These are phyloP conservation scores for Cyclina sinensis DNA, from an alignment of 1,140 invertebrate species.

Conservation along the genomic window DNA sequence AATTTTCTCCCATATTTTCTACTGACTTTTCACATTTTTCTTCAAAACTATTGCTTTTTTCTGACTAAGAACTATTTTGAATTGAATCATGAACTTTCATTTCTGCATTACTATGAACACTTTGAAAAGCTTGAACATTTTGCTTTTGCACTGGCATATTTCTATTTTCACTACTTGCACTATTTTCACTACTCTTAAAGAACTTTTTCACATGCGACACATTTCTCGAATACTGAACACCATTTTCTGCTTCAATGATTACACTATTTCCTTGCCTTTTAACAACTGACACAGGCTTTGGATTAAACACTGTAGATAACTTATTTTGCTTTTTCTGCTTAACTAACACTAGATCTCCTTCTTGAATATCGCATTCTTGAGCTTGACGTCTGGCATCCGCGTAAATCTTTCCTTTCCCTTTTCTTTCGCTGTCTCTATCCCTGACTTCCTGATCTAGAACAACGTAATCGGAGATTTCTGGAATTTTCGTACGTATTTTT, in stretches of 20 bases:
- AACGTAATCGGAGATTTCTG: constrained; percentile 7
- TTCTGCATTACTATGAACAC: too few relatives aligned
- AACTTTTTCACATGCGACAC: constrained; percentile 42
- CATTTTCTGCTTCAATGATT: neutral
- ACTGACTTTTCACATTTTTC: too few relatives aligned
- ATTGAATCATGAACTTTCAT: too few relatives aligned
- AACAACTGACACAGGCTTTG: constrained; percentile 23
- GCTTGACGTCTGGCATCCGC: too few relatives aligned
- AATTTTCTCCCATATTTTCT: too few relatives aligned
- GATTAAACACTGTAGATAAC: constrained; percentile 33
- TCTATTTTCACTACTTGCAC: neutral
- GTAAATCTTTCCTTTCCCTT: constrained; percentile 66
- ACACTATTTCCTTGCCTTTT: constrained; percentile 45
- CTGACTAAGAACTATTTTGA: too few relatives aligned
- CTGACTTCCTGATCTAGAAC: constrained; percentile 7
- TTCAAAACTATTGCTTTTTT: too few relatives aligned
- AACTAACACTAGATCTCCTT: constrained; percentile 56
- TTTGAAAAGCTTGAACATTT: too few relatives aligned
- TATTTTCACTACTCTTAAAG: neutral
- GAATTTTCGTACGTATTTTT: too few relatives aligned
- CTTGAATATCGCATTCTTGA: constrained; percentile 23
- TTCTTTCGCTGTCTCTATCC: constrained; percentile 66
- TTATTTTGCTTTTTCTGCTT: constrained; percentile 42
- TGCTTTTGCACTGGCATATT: neutral
- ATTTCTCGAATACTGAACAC: constrained; percentile 17